phyloP scores from a whole-genome alignment of 2,888 invertebrate genomes.

The Heliconius cydno region DNA sequence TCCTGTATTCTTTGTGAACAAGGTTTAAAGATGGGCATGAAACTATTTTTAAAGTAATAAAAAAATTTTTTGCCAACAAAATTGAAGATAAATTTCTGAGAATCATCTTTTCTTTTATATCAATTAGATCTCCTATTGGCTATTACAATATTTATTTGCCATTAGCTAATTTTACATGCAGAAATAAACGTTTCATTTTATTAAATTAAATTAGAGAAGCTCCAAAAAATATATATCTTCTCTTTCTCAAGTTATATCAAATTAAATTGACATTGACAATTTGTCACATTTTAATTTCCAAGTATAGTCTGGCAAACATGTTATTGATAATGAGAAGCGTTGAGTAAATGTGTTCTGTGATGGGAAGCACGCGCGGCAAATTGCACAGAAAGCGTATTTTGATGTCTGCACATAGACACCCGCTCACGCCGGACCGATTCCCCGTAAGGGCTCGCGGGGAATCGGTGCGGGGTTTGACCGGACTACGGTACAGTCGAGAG shows the following conservation, averaged over 20 bases:
- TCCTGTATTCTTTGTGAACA: not conserved
- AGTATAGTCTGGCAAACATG: not conserved
- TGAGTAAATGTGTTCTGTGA: too few species aligned
- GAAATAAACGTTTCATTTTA: not conserved
- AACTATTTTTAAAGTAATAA: not conserved
- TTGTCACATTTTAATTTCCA: not conserved
- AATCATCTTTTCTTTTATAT: slow-evolving; percentile 5
- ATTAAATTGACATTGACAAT: not conserved
- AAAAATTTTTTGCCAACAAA: not conserved
- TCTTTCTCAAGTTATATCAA: not conserved
- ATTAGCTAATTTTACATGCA: not conserved
- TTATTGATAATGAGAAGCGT: too few species aligned
- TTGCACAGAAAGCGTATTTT: too few species aligned
- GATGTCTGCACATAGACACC: too few species aligned
- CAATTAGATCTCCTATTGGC: not conserved
- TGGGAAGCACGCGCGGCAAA: too few species aligned
- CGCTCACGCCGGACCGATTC: too few species aligned
- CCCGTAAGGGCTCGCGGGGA: too few species aligned
- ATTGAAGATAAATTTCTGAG: slow-evolving; percentile 7
- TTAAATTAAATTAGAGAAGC: not conserved
- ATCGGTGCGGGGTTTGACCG: too few species aligned
- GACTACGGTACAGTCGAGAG: too few species aligned
- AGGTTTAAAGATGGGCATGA: not conserved
- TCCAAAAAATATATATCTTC: not conserved
- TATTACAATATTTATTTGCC: not conserved